These are phyloP conservation scores for Drosophila aff. DNA, from an alignment of 1,140 invertebrate genomes.

Conservation along the genomic window DNA sequence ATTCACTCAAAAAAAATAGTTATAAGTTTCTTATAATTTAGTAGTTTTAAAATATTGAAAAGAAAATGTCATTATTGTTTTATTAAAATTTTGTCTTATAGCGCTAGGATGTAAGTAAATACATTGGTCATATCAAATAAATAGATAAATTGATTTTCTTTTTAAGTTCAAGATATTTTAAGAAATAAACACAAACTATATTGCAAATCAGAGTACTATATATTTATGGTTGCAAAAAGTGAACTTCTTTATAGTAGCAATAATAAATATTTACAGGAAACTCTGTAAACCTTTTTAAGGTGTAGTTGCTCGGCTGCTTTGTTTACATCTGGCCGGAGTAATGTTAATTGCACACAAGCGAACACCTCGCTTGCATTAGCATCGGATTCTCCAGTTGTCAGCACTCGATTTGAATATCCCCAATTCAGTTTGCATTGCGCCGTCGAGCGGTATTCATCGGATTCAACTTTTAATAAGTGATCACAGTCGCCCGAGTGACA, in stretches of 20 bases:
- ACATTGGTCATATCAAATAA: too few species aligned
- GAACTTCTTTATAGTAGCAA: neutral
- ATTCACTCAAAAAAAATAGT: slow-evolving; percentile 1
- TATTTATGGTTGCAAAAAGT: neutral
- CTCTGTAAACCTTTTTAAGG: neutral
- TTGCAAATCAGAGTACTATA: too few species aligned
- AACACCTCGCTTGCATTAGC: slow-evolving; percentile 52
- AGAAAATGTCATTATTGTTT: too few species aligned
- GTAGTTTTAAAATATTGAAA: too few species aligned
- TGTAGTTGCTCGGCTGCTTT: slow-evolving; percentile 10
- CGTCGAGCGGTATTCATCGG: slow-evolving; percentile 53
- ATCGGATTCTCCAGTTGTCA: slow-evolving; percentile 56
- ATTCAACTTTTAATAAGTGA: slow-evolving; percentile 14
- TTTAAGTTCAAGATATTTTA: too few species aligned
- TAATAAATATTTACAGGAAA: neutral
- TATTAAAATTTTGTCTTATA: too few species aligned
- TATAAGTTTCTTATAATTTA: too few species aligned
- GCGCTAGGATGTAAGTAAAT: too few species aligned
- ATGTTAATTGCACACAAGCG: slow-evolving; percentile 54
- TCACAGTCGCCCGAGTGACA: slow-evolving; percentile 25
- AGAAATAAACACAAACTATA: too few species aligned
- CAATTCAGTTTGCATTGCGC: slow-evolving; percentile 70
- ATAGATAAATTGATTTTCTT: too few species aligned
- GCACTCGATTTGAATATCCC: slow-evolving; percentile 69
- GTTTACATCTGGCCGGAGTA: slow-evolving; percentile 27